Evolutionary conservation across 37 sponge, comb jelly and placozoan genomes (phyloP), one percentile per base, ranked within the genome.

Genomic region (Lycopodina hypogea): DNA sequence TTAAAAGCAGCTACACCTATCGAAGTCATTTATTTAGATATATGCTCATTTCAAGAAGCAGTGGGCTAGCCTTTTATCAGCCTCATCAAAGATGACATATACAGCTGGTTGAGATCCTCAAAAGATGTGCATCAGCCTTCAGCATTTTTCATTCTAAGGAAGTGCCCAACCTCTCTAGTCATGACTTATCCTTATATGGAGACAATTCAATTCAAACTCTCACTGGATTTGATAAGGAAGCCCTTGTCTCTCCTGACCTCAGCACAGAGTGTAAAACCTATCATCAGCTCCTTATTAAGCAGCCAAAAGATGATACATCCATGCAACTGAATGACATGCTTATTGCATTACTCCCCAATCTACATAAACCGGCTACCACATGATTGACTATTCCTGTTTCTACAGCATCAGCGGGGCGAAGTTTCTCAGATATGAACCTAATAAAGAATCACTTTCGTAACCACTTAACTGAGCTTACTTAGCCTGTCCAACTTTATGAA

Each of bases 381-480:
- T 56, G 88, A 63, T 76, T 87, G 37, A 56, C 78, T 3, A 60
- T 86, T 40, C 88, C 88, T 24, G 82, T 81, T 36, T 19, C 77
- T 38, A 87, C 88, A 34, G 88, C 78, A 22, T 87, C 82, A 9
- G 48, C 4, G 48, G 48, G 9, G 9, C 48, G 9, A 45, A 45
- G 48, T 45, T 45, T 45, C 48, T 87, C 81, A 56, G 78, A 82
- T 62, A 78, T 88, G 89, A 82, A 88, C 22, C 24, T 88, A 29
- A 88, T 88, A 28, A 88, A 88, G 70, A 82, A 83, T 55, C 51
- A 82, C 18, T 66, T 87, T 30, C 39, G 81, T 80, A 86, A 42
- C 68, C 48, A 12, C 48, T 45, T 45, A 45, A 9, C 48, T 45
- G 48, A 45, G 9, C 48, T 45, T 45, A 9, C 48, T 45, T 45